Percentiles rank a stretch among this genome's conserved stretches.
phyloP scores from a whole-genome alignment of 2,888 invertebrate species.

The Hypomecis atomaria region DNA sequence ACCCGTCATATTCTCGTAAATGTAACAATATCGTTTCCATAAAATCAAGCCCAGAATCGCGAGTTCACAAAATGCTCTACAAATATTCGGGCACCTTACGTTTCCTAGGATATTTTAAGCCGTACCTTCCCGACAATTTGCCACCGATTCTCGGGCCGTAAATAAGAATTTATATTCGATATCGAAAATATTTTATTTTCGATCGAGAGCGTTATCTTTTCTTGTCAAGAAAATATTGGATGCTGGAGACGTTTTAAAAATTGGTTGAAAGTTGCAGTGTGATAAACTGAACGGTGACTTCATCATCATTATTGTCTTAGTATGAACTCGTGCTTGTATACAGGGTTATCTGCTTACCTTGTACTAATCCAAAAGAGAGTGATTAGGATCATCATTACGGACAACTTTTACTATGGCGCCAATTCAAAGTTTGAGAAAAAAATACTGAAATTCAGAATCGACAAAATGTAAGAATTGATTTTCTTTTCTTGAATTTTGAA shows the following conservation, averaged over 20 bases:
- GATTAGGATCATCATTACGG: too few species aligned
- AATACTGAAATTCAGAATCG: too few species aligned
- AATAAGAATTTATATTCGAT: slow-evolving; percentile 48
- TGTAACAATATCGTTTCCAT: neutral
- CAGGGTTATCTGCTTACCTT: too few species aligned
- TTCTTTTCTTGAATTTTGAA: too few species aligned
- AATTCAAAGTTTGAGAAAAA: too few species aligned
- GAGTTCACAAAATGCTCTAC: slow-evolving; percentile 30
- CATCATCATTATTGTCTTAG: too few species aligned
- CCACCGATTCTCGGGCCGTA: slow-evolving; percentile 45
- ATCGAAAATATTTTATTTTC: slow-evolving; percentile 41
- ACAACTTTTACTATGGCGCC: too few species aligned
- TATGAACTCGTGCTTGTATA: too few species aligned
- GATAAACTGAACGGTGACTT: too few species aligned
- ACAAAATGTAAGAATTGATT: too few species aligned
- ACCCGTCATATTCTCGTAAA: neutral
- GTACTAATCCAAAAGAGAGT: too few species aligned
- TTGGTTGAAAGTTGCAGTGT: neutral
- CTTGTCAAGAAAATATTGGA: slow-evolving; percentile 35
- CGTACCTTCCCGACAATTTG: slow-evolving; percentile 45
- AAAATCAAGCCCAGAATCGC: slow-evolving; percentile 10
- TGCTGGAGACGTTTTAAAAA: slow-evolving; percentile 6
- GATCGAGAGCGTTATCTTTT: slow-evolving; percentile 35
- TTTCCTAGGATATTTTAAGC: slow-evolving; percentile 42
- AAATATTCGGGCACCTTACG: slow-evolving; percentile 35